Evolutionary conservation across 2,113 vertebrate species (phyloP).

Genomic region (Sinocyclocheilus anshuiensis): DNA sequence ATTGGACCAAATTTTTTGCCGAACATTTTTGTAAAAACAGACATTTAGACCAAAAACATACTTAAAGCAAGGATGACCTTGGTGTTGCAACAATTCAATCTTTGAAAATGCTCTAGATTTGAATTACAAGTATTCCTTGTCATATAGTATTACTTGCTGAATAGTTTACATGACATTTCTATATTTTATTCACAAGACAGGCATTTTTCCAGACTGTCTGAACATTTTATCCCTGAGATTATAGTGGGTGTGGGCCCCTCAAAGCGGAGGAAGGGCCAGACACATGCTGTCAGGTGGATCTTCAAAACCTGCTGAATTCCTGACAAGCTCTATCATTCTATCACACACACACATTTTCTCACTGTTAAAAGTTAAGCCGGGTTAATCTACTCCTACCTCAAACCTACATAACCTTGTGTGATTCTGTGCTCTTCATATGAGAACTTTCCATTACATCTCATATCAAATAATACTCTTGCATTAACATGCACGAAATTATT

Average conservation of each 20-base stretch:
- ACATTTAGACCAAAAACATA: not conserved
- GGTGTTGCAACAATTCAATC: not conserved
- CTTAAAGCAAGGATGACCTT: not conserved
- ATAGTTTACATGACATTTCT: conserved; percentile 11
- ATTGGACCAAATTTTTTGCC: not conserved
- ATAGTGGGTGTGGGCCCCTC: conserved; percentile 25
- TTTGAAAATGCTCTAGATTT: not conserved
- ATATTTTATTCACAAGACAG: not conserved
- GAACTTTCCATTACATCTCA: not conserved
- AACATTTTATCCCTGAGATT: conserved; percentile 49
- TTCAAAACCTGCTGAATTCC: conserved; percentile 39
- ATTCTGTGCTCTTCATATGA: conserved; percentile 11
- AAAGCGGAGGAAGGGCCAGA: conserved; percentile 5
- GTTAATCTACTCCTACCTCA: conserved; percentile 6
- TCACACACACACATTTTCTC: not conserved
- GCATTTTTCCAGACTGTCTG: conserved; percentile 16
- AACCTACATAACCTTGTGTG: not conserved
- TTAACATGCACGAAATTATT: not conserved
- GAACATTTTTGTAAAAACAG: not conserved
- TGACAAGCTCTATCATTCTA: not conserved
- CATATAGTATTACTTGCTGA: not conserved
- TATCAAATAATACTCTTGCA: conserved; percentile 5
- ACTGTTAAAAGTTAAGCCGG: conserved; percentile 25
- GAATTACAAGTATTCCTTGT: not conserved
- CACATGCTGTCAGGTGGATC: conserved; percentile 31